Evolutionary conservation across 64 coral and sea anemone genomes (phyloP).

Genomic region (Porites australiensis): DNA sequence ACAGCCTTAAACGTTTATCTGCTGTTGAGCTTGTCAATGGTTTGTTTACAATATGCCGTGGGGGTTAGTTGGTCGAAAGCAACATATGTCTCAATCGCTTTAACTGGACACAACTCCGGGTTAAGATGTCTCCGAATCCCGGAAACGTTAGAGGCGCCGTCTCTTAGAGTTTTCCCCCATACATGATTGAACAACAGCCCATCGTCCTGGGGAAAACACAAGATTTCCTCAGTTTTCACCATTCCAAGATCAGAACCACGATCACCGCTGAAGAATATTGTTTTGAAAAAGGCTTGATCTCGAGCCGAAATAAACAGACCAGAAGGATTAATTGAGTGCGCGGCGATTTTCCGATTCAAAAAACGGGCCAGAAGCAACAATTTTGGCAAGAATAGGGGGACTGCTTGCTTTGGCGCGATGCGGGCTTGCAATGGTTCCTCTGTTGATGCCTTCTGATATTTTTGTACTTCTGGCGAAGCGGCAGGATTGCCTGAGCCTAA

Average conservation of each 20-base stretch:
- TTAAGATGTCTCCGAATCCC: too few species aligned
- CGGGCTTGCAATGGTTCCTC: not conserved
- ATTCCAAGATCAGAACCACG: too few species aligned
- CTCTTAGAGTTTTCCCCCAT: too few species aligned
- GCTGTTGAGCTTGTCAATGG: too few species aligned
- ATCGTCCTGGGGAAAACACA: too few species aligned
- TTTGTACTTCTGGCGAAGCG: not conserved
- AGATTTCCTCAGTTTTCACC: not conserved
- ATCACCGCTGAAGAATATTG: too few species aligned
- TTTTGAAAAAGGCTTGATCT: conserved; percentile 15
- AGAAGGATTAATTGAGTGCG: not conserved
- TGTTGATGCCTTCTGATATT: not conserved
- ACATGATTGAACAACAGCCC: too few species aligned
- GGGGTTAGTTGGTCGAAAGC: not conserved
- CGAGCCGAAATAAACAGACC: not conserved
- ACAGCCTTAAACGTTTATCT: too few species aligned
- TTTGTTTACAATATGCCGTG: too few species aligned
- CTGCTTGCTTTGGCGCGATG: not conserved
- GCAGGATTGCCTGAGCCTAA: not conserved
- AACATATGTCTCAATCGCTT: too few species aligned
- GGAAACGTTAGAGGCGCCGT: too few species aligned
- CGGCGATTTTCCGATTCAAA: not conserved
- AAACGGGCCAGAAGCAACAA: not conserved
- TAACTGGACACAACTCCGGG: too few species aligned
- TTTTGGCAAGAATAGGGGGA: not conserved